phyloP scores from a whole-genome alignment of 2,888 invertebrate genomes.

The Ophion slaviceki region DNA sequence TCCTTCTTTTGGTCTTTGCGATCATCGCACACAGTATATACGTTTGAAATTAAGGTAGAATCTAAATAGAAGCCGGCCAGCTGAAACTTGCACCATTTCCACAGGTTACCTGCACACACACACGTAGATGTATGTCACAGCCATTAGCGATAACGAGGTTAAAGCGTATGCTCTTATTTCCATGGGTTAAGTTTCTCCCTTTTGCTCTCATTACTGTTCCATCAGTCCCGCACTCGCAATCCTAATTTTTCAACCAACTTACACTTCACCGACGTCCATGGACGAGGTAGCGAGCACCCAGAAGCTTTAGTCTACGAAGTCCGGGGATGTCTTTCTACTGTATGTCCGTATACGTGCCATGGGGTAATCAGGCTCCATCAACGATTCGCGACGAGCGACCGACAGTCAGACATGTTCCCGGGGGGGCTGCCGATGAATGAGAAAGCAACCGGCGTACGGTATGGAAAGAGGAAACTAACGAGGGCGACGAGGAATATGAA shows the following conservation, averaged over 20 bases:
- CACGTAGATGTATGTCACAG: slow-evolving; percentile 29
- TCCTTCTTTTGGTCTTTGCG: slow-evolving; percentile 34
- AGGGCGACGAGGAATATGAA: slow-evolving; percentile 35
- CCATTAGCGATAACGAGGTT: slow-evolving; percentile 52
- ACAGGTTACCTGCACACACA: slow-evolving; percentile 7
- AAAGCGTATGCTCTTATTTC: slow-evolving; percentile 10
- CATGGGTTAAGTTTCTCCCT: background rate
- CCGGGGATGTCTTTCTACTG: background rate
- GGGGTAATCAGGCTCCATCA: slow-evolving; percentile 55
- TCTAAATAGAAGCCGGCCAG: background rate
- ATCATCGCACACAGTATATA: slow-evolving; percentile 14
- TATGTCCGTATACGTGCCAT: slow-evolving; percentile 49
- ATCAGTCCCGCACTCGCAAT: background rate
- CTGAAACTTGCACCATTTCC: slow-evolving; percentile 12
- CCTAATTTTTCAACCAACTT: background rate
- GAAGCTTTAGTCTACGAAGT: no score
- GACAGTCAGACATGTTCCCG: slow-evolving; percentile 44
- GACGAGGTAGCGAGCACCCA: no score
- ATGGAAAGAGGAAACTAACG: slow-evolving; percentile 18
- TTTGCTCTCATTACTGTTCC: slow-evolving; percentile 1
- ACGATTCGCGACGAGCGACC: background rate
- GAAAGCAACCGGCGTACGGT: background rate
- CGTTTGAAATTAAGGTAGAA: background rate
- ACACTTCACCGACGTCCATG: background rate
- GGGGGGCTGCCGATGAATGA: slow-evolving; percentile 17